Evolutionary conservation across 1,140 invertebrate genomes (phyloP), one percentile per base, ranked within the genome.

Genomic region (Aleiodes sp.): DNA sequence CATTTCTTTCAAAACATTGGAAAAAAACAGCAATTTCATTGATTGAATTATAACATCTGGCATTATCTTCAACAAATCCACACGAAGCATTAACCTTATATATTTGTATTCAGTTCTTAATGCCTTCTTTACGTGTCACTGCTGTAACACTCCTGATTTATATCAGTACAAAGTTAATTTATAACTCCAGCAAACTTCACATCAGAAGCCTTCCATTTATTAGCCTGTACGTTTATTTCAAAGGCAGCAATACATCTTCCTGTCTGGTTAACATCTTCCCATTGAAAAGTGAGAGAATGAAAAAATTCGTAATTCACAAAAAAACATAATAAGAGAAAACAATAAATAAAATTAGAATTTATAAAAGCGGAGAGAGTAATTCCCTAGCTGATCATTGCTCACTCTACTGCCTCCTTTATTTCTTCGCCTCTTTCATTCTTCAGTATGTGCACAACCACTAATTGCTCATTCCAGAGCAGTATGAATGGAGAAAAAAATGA

Each of bases 121-220:
- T 74, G 70, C 59, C 68, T 57, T 72, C 60, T 75, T 77, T 37
- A 71, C 70, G 68, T 72, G 76, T 65, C 63, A 39, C 35, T 39
- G n/a, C 35, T 39, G 21, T 39, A 28, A 65, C 39, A 46, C 39
- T 43, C 63, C 63, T 73, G 74, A 74, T 76, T 75, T 75, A 74
- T 76, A 77, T 72, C 73, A 71, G 39, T 43, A 67, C 29, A 16
- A 61, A 70, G 70, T 70, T 65, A 76, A 77, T 75, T 77, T 76
- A 76, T 73, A 72, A 72, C 52, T 60, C 70, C 65, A 62, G 60
- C 61, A 65, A 70, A 75, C 39, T 28, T 43, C 21, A 65, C 26
- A 65, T 65, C 35, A 26, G 39, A 63, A 37, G 41, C 14, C 39
- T 46, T 43, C 41, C 39, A 65, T 65, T 41, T 43, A 65, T 65